A percentile compares a stretch with the other conserved stretches of the same genome.
phyloP scores from a whole-genome alignment of 1,140 invertebrate species.

The Zaprionus davidi region DNA sequence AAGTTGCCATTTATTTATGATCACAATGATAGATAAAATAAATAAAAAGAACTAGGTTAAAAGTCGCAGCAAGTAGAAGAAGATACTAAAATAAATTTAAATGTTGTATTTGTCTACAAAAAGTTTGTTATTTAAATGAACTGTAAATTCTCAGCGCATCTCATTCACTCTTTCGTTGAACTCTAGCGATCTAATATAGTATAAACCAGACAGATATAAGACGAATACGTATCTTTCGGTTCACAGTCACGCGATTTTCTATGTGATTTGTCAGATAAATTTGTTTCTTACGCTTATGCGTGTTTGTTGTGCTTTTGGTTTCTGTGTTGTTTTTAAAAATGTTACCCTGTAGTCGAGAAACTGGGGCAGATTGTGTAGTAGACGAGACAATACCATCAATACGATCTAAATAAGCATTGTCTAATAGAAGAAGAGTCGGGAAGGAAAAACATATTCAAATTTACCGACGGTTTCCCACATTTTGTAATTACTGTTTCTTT shows the following conservation, averaged over 20 bases:
- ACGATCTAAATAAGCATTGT: background rate
- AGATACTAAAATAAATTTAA: background rate
- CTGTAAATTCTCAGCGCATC: background rate
- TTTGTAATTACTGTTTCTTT: background rate
- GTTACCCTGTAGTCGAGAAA: background rate
- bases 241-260: constrained; percentile 49
- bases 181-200: background rate
- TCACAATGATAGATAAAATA: background rate
- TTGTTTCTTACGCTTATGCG: constrained; percentile 36
- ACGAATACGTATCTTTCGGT: constrained; percentile 32
- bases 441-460: background rate
- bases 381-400: background rate
- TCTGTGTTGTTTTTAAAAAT: background rate
- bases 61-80: background rate
- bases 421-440: background rate
- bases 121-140: constrained; percentile 1
- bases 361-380: background rate
- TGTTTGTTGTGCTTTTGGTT: constrained; percentile 1
- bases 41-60: background rate
- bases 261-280: constrained; percentile 56
- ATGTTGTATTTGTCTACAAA: background rate
- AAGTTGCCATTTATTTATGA: background rate
- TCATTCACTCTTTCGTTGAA: background rate
- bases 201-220: background rate
- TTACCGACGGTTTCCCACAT: background rate